Evolutionary conservation across 2,113 vertebrate genomes (phyloP), one percentile per base, ranked within the genome.

Genomic region (Cnemophilus loriae): DNA sequence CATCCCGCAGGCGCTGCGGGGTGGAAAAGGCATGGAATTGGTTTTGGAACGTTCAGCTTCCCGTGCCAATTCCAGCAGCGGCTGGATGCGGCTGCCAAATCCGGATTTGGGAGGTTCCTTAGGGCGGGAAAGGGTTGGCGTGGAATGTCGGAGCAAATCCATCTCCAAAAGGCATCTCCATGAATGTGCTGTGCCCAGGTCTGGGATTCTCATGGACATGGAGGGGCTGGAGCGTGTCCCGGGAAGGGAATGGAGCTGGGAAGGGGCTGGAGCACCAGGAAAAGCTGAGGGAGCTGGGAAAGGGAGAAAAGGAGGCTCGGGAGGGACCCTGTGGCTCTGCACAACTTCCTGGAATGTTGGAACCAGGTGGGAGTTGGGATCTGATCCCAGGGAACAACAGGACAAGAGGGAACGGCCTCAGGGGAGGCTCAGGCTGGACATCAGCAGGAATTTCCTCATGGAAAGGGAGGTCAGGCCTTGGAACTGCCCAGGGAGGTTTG

Each of bases 1-100:
- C 32, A 28, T 44, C 19, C 60, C 2, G 0, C 26, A 5, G 55
- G 41, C 1, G 4, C 33, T 8, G 1, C 0, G 3, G 35, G 18
- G 32, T 44, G 49, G 33, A 19, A 55, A 80, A 80, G 3, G 5
- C 13, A 1, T 35, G 61, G 61, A 37, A 37, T 55, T 24, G 26
- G 4, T 32, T 18, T 35, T 30, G 50, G 26, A 32, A 16, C 0
- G 1, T 35, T 46, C 39, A 6, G 16, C 19, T 53, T 53, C 37
- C 74, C 3, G 4, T 14, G 75, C 18, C 23, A 12, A 17, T 64
- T 78, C 47, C 59, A n/a, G 32, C 37, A 63, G 59, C 59, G 30
- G 47, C 24, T 14, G 47, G 24, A 10, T 10, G 2, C 0, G 2
- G 21, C 4, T 12, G 35, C 30, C 14, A 42, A 3, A 23, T 42